Base-by-base conservation (phyloP, 2,113 vertebrate species). In the Zingel zingel region DNA sequence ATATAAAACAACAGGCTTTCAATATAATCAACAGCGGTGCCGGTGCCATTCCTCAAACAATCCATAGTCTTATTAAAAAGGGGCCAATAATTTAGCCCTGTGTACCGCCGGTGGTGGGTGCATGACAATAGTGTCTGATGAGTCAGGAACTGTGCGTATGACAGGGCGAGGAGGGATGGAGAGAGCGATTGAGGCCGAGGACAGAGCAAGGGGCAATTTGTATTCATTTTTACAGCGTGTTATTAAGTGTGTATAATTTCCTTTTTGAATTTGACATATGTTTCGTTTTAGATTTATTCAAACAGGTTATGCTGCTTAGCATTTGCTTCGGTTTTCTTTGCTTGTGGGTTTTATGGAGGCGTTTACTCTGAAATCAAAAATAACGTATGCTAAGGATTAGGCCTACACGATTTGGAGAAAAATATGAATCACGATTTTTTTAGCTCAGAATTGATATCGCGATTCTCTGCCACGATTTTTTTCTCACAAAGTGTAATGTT, bases 41-140 rank as follows among this genome's bases (percentile, higher is more conserved):
- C 10, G 66, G 77, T 47, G 80, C 81, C 81, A 86, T 86, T 84
- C 81, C 74, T 91, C 89, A 91, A 81, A 86, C 89, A 84, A 94
- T 94, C 93, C 92, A 94, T 93, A 94, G 88, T 77, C 93, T 93
- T 93, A 95, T 94, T 94, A 95, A 91, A 93, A 92, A 88, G 61
- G 47, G 87, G 77, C 82, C 89, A 81, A 90, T 94, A 90, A 94
- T 90, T 92, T 94, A 90, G 83, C 77, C 73, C 63, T 0, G 14
- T 61, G 74, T 27, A 43, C 59, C 2, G 72, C 72, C 12, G 58
- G 59, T 65, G 68, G 84, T 79, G 78, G 74, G 36, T 18, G 56
- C 54, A 68, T 83, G 88, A 88, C 87, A 88, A 89, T 82, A 81
- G 82, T 67, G 74, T 77, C 65, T 91, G 89, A 92, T 94, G 93